Conservation (phyloP, 2,797 vertebrate species). For the Gobio occitaniae region DNA sequence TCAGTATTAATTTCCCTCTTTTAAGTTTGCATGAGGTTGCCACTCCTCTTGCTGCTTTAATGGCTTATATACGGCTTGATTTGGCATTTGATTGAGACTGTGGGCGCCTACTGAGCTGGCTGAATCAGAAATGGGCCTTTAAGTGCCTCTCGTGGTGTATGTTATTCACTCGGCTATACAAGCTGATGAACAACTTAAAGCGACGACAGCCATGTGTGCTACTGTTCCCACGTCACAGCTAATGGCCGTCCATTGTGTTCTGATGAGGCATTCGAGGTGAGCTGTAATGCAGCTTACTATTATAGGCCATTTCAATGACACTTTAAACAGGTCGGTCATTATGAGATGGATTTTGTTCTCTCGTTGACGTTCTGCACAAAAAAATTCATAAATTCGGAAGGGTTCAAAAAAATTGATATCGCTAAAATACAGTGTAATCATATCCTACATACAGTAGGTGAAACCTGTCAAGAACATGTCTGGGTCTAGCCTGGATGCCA, state of each 20-base stretch:
- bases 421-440: neutral
- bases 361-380: neutral
- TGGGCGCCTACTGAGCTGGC: slow-evolving; percentile 21
- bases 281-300: slow-evolving; percentile 24
- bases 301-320: neutral
- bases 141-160: slow-evolving; percentile 34
- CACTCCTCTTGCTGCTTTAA: slow-evolving; percentile 17
- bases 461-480: neutral
- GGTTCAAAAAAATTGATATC: neutral
- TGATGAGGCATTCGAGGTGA: neutral
- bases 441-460: neutral
- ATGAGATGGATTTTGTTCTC: slow-evolving; percentile 15
- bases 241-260: slow-evolving; percentile 14
- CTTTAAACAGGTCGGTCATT: slow-evolving; percentile 24
- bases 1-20: slow-evolving; percentile 9
- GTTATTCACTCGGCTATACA: slow-evolving; percentile 28
- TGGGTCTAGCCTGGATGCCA: neutral
- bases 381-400: neutral
- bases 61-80: slow-evolving; percentile 7
- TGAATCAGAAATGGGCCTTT: slow-evolving; percentile 33
- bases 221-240: slow-evolving; percentile 6
- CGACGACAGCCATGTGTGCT: neutral
- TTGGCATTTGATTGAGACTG: slow-evolving; percentile 38
- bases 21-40: neutral
- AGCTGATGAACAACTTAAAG: slow-evolving; percentile 25